Conservation (phyloP, 2,888 invertebrate species). For the Falcaria lacertinaria region DNA sequence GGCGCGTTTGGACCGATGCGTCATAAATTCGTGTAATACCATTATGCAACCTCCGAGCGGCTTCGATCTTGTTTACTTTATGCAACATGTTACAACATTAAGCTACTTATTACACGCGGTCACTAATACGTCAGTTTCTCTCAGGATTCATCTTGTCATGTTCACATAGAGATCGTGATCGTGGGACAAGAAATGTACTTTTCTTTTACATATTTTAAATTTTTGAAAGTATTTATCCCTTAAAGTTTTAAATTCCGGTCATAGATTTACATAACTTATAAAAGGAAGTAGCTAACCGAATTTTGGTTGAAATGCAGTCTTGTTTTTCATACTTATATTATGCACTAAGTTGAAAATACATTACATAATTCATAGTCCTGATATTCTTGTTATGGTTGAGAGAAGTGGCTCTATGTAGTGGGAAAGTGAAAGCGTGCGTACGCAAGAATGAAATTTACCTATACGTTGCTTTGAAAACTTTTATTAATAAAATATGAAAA, state of each 20-base stretch:
- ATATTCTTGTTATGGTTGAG: conserved; percentile 8
- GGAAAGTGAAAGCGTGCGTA: conserved; percentile 30
- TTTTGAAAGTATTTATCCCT: too few relatives aligned
- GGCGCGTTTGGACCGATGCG: conserved; percentile 52
- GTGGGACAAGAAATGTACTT: background rate
- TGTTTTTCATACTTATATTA: background rate
- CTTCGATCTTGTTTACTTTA: conserved; percentile 45
- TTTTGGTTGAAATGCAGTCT: background rate
- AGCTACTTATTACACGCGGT: conserved; percentile 1
- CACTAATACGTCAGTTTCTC: conserved; percentile 16
- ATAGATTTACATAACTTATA: background rate
- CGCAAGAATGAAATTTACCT: conserved; percentile 17
- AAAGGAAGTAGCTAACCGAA: background rate
- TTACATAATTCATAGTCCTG: background rate
- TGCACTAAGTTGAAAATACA: background rate
- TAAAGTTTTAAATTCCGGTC: background rate
- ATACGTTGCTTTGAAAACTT: conserved; percentile 6
- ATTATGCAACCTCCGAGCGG: conserved; percentile 59
- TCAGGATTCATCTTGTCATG: background rate
- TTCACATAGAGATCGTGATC: background rate
- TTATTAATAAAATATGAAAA: background rate
- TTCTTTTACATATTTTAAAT: background rate
- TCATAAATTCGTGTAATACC: conserved; percentile 55
- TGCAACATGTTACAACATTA: conserved; percentile 42
- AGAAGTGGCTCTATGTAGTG: conserved; percentile 11